These are phyloP conservation scores for Microctonus aethiopoides DNA, from an alignment of 2,888 invertebrate genomes.

Conservation along the genomic window DNA sequence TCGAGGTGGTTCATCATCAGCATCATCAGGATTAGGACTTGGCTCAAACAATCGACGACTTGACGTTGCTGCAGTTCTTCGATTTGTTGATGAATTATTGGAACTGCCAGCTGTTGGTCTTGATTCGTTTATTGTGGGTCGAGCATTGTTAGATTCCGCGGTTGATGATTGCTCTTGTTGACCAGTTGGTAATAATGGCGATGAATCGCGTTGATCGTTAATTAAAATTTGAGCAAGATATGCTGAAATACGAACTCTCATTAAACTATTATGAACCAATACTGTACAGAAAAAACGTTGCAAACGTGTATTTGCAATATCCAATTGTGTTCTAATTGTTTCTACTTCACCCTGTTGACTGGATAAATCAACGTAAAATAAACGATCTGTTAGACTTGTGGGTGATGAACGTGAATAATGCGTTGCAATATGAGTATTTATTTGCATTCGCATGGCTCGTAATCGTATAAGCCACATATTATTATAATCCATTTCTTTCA, in stretches of 20 bases:
- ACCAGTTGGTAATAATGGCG: neutral
- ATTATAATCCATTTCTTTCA: neutral
- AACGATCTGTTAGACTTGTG: neutral
- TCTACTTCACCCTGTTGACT: neutral
- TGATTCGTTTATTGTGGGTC: neutral
- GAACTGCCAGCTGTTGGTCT: neutral
- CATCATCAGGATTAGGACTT: neutral
- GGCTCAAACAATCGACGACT: constrained; percentile 16
- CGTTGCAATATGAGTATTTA: neutral
- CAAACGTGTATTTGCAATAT: neutral
- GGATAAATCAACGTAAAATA: neutral
- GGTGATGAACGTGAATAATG: neutral
- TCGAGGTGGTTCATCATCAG: constrained; percentile 9
- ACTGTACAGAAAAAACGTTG: neutral
- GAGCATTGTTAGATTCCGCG: neutral
- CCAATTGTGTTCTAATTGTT: neutral
- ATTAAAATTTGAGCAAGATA: neutral
- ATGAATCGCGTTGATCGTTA: neutral
- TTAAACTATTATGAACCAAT: neutral
- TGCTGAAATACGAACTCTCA: neutral
- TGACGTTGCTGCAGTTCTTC: neutral
- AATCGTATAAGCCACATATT: neutral
- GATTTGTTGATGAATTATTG: neutral
- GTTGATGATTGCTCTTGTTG: neutral
- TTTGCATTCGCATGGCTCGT: neutral